These are phyloP conservation scores for Chrosomus eos DNA, from an alignment of 2,797 vertebrate species.

Conservation along the genomic window DNA sequence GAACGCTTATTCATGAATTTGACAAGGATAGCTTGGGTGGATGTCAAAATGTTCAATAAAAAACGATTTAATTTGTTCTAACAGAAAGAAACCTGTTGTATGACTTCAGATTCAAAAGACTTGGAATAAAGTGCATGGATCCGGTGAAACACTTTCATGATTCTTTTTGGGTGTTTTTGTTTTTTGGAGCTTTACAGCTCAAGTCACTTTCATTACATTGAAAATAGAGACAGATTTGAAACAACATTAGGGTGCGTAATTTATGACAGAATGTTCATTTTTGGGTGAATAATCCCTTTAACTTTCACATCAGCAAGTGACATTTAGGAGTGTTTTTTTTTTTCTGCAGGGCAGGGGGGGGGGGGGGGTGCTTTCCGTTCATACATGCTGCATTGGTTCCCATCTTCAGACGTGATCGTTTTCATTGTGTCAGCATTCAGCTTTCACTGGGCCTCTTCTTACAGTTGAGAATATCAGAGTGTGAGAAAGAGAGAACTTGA, in stretches of 20 bases:
- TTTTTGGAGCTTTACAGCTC: not conserved
- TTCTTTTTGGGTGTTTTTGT: not conserved
- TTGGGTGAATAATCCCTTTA: not conserved
- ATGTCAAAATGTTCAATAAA: not conserved
- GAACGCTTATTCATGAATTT: not conserved
- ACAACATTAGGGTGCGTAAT: not conserved
- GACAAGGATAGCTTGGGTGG: not conserved
- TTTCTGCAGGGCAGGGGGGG: too few relatives aligned
- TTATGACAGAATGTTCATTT: not conserved
- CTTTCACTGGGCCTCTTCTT: conserved; percentile 48
- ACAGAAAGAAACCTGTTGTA: not conserved
- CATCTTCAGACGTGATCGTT: conserved; percentile 45
- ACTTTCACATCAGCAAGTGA: not conserved
- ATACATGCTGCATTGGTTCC: conserved; percentile 42
- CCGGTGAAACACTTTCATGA: not conserved
- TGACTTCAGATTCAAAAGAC: not conserved
- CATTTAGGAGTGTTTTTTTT: conserved; percentile 4
- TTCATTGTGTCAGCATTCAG: conserved; percentile 62
- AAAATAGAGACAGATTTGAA: not conserved
- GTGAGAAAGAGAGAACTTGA: conserved; percentile 63
- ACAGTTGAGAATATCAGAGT: conserved; percentile 61
- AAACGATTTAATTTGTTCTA: not conserved
- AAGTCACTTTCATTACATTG: not conserved
- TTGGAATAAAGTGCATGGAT: not conserved
- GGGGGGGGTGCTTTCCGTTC: not conserved